A percentile compares a stretch with the other conserved stretches of the same genome.
Evolutionary conservation across 2,888 invertebrate species (phyloP).

Genomic region (Alentia gelatinosa): DNA sequence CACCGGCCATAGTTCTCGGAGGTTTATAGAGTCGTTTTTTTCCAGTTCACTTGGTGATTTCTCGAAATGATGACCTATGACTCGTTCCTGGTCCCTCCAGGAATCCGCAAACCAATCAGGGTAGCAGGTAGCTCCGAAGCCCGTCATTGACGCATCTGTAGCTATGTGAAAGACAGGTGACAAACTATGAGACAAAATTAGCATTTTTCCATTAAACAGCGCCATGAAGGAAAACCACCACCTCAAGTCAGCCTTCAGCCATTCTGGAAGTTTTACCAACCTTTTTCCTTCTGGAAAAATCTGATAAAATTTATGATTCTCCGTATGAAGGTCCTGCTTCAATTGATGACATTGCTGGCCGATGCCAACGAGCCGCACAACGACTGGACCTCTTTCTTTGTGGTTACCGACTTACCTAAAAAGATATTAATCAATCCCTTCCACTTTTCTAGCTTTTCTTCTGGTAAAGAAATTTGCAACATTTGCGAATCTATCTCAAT

Average conservation of each 20-base stretch:
- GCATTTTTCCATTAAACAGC: background rate
- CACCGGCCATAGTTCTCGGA: too few species aligned
- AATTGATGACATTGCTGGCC: background rate
- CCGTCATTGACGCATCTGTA: background rate
- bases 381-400: background rate
- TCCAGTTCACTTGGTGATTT: too few species aligned
- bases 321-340: background rate
- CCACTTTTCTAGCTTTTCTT: background rate
- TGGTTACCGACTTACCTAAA: background rate
- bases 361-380: background rate
- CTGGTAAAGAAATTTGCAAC: background rate
- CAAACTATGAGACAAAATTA: background rate
- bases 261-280: background rate
- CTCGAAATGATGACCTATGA: too few species aligned
- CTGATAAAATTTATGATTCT: background rate
- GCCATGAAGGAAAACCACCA: background rate
- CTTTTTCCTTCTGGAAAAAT: background rate
- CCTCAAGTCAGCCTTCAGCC: background rate
- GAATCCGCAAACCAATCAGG: background rate
- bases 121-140: background rate
- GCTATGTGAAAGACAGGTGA: background rate
- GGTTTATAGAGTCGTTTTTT: too few species aligned
- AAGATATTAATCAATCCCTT: too few species aligned
- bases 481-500: background rate
- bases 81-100: background rate